These are phyloP conservation scores for Furcifer pardalis DNA, from an alignment of 2,797 vertebrate genomes.

Conservation along the genomic window DNA sequence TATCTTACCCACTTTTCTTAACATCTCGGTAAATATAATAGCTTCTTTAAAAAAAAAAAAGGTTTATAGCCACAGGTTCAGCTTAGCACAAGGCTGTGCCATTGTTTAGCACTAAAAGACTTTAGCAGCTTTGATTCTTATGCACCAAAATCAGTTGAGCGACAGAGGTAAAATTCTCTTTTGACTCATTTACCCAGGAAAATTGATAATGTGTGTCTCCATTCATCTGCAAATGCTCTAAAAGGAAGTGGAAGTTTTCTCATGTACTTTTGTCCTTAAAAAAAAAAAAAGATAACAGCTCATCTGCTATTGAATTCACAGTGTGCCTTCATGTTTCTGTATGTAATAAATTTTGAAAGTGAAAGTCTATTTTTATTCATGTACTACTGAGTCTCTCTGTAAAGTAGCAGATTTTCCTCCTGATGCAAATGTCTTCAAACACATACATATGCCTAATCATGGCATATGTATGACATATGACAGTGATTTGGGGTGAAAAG, in stretches of 20 bases:
- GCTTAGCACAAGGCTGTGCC: rapidly evolving
- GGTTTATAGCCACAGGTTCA: not conserved
- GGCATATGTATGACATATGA: rapidly evolving
- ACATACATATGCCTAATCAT: slow-evolving; percentile 11
- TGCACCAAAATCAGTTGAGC: not conserved
- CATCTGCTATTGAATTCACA: not conserved
- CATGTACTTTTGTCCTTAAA: not conserved
- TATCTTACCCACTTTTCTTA: slow-evolving; percentile 46
- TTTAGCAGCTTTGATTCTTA: not conserved
- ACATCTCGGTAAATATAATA: slow-evolving; percentile 34
- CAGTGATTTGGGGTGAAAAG: slow-evolving; percentile 39
- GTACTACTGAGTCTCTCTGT: not conserved
- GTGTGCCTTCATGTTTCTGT: not conserved
- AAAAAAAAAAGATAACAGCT: not conserved
- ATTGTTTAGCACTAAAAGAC: not conserved
- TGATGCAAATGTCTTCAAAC: not conserved
- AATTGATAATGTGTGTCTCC: rapidly evolving
- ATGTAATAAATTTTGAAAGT: not conserved
- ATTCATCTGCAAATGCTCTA: slow-evolving; percentile 6
- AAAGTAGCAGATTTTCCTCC: not conserved
- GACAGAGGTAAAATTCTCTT: not conserved
- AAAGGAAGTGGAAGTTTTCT: not conserved
- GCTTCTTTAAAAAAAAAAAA: not conserved
- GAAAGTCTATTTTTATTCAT: not conserved
- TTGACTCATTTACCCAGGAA: not conserved